Evolutionary conservation across 30 jellyfish, hydroid and myxozoan genomes (phyloP), one percentile per base, ranked within the genome.

Genomic region (Aurelia aurita): DNA sequence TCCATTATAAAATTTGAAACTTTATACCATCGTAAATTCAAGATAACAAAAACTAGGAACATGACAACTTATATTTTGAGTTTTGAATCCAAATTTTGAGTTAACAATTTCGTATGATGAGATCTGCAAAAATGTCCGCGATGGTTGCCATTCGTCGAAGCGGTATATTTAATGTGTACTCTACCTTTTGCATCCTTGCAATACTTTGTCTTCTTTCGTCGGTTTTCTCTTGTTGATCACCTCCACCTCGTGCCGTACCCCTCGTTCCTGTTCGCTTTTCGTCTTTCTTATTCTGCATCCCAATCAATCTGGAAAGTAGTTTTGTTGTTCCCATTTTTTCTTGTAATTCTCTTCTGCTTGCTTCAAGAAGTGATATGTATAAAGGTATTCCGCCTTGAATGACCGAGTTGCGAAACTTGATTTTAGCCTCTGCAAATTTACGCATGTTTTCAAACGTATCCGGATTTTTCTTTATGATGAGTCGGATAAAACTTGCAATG

Each of bases 401-500:
- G 21, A 79, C 20, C 19, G 70, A 54, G 67, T 80, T 61, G 0
- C 99, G 88, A 51, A 57, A 94, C 45, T 54, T 54, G 19, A 94
- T 31, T 66, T 94, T 94, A 25, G 89, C 82, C 19, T 70, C 89
- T 39, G 87, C 96, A 14, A 90, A 5, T 35, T 59, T 62, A 27
- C 89, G 85, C 85, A 94, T 88, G 58, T 88, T 80, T 61, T 86
- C 93, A 60, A 70, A 85, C 11, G 99, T 94, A 39, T 88, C 99
- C 53, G 97, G 95, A 67, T 88, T 88, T 77, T 94, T 94, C 72
- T 78, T 94, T 61, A 85, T 90, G 28, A 94, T 89, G 69, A 94
- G 58, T 21, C 97, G 96, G 27, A 84, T 45, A 68, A 88, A 88
- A 51, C 96, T 87, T 13, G 92, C 28, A 22, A 69, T 61, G 55